phyloP scores from a whole-genome alignment of 2,888 invertebrate species.

The Protophormia terraenovae region DNA sequence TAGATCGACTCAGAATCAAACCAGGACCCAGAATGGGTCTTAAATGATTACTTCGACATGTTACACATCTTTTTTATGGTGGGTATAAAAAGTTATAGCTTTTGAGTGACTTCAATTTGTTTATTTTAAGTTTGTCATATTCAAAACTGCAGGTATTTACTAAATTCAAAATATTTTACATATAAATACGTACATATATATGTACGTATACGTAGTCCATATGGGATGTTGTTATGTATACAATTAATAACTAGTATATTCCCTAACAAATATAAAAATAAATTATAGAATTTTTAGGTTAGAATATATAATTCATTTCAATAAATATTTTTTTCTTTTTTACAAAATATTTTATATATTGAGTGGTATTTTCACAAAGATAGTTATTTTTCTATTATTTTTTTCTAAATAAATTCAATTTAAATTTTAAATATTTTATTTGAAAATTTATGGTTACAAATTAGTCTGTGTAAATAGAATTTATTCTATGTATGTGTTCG shows the following conservation, averaged over 20 bases:
- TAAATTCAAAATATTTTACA: no score
- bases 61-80: no score
- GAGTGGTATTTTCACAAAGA: neutral
- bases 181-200: neutral
- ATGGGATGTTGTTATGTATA: neutral
- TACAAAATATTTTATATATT: neutral
- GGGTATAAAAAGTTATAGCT: no score
- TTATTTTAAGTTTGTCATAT: no score
- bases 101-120: no score
- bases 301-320: neutral
- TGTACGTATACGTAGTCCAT: neutral
- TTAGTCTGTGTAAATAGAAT: neutral
- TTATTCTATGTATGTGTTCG: neutral
- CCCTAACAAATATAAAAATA: neutral
- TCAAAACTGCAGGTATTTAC: no score
- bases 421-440: neutral
- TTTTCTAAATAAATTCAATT: neutral
- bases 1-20: no score
- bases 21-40: no score
- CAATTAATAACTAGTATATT: constrained; percentile 18
- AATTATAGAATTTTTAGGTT: neutral
- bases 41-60: no score
- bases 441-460: neutral
- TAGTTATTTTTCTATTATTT: neutral
- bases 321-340: neutral